These are phyloP conservation scores for Dolichoris vasculosae DNA, from an alignment of 1,140 invertebrate species.

Conservation along the genomic window DNA sequence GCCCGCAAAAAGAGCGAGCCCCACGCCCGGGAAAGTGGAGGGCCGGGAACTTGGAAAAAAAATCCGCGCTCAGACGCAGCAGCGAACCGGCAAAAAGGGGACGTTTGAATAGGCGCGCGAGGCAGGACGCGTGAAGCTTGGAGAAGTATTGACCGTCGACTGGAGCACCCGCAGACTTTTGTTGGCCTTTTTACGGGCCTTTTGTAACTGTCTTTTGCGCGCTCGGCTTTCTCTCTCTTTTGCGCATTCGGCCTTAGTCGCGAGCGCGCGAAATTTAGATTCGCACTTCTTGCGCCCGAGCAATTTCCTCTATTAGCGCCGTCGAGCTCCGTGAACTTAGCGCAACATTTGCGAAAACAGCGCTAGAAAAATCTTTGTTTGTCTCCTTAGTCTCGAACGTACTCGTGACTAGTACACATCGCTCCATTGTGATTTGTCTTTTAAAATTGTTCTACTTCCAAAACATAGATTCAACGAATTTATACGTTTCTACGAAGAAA, in stretches of 20 bases:
- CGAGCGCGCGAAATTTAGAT: background rate
- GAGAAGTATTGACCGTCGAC: background rate
- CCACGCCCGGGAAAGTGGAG: background rate
- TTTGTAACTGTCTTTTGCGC: background rate
- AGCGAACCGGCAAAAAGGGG: background rate
- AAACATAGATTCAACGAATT: background rate
- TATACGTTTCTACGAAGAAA: background rate
- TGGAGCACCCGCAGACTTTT: slow-evolving; percentile 9
- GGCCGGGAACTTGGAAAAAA: background rate
- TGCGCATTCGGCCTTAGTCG: too few species aligned
- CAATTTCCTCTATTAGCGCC: background rate
- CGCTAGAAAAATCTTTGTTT: background rate
- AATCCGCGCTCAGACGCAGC: background rate
- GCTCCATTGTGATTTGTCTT: background rate
- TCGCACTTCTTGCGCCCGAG: background rate
- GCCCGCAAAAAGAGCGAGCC: slow-evolving; percentile 32
- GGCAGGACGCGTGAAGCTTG: too few species aligned
- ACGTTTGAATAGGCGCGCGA: background rate
- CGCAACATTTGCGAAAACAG: background rate
- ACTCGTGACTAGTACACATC: background rate
- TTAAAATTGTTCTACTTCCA: background rate
- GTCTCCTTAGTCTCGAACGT: background rate
- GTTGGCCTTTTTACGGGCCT: background rate
- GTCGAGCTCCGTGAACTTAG: background rate
- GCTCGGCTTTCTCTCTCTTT: background rate